Evolutionary conservation across 2,113 vertebrate species (phyloP).

Genomic region (Mormyrus lacerda): DNA sequence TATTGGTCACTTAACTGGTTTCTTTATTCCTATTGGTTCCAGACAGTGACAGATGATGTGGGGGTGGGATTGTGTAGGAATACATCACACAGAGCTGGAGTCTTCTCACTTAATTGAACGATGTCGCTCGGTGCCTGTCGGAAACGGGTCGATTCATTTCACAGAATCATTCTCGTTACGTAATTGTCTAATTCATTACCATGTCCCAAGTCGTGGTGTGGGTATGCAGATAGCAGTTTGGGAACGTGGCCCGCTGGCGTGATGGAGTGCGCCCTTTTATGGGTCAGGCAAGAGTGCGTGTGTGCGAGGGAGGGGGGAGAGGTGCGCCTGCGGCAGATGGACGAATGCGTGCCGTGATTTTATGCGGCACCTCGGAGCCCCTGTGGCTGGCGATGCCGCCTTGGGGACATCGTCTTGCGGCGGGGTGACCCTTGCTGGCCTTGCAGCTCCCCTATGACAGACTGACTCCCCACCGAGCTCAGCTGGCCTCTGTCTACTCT

Average conservation of each 20-base stretch:
- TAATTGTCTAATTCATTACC: background rate
- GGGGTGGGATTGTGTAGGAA: background rate
- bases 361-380: background rate
- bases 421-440: background rate
- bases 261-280: background rate
- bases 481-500: background rate
- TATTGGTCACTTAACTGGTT: background rate
- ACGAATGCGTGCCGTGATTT: background rate
- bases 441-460: background rate
- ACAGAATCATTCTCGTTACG: background rate
- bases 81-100: background rate
- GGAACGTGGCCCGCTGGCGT: background rate
- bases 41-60: background rate
- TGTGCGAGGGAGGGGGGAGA: background rate
- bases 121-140: background rate
- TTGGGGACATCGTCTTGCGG: background rate
- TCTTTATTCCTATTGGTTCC: background rate
- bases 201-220: background rate
- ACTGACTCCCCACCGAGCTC: background rate
- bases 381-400: too few species aligned
- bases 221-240: background rate
- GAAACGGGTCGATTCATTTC: slow-evolving; percentile 2
- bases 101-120: background rate
- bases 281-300: background rate
- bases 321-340: background rate